phyloP scores from a whole-genome alignment of 2,888 invertebrate species.

The Zaprionus bogoriensis region DNA sequence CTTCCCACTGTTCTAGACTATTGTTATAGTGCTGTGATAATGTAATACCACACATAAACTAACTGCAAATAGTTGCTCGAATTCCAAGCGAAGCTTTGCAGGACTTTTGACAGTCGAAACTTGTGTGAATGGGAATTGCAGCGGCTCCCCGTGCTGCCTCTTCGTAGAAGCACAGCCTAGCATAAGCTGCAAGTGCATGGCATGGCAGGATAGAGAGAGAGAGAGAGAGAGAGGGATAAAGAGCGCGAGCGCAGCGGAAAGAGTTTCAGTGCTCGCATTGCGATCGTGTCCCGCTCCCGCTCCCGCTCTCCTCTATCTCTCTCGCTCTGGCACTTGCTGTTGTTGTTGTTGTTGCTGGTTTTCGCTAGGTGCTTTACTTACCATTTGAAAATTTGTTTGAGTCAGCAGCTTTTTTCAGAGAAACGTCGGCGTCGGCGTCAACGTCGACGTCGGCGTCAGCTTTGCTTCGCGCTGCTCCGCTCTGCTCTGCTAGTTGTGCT shows the following conservation, averaged over 20 bases:
- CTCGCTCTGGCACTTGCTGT: background rate
- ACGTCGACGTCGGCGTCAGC: conserved; percentile 11
- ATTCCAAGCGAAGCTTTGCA: no score
- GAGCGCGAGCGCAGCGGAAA: no score
- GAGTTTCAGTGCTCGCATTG: conserved; percentile 37
- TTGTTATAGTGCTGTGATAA: no score
- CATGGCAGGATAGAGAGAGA: background rate
- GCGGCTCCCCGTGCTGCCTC: background rate
- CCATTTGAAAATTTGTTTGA: conserved; percentile 69
- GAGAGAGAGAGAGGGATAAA: background rate
- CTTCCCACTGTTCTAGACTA: no score
- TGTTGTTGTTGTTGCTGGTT: conserved; percentile 15
- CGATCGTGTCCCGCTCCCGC: conserved; percentile 24
- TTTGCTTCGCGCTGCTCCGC: conserved; percentile 12
- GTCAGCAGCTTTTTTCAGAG: conserved; percentile 61
- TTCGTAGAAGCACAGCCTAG: background rate
- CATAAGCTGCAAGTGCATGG: background rate
- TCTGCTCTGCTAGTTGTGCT: conserved; percentile 47
- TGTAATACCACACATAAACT: no score
- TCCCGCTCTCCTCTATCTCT: background rate
- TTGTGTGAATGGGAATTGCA: no score
- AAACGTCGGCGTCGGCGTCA: conserved; percentile 32
- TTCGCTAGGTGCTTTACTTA: conserved; percentile 55
- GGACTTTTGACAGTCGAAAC: no score
- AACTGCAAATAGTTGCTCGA: no score